Evolutionary conservation across 2,888 invertebrate species (phyloP).

Genomic region (Sympetrum striolatum): DNA sequence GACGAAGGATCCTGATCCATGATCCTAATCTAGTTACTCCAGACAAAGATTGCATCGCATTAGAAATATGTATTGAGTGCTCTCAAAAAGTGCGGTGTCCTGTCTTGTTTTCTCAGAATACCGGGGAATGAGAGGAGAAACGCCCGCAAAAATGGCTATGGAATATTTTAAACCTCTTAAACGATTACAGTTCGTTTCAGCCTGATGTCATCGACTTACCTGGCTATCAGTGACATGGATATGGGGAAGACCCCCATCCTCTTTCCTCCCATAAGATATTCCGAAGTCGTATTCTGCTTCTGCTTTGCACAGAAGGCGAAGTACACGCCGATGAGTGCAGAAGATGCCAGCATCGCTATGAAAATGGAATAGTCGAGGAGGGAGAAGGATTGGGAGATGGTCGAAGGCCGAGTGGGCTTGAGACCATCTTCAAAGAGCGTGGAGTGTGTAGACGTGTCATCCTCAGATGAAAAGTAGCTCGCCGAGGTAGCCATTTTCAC

Average conservation of each 20-base stretch:
- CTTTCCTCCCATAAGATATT: conserved; percentile 41
- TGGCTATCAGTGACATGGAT: conserved; percentile 42
- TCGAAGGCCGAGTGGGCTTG: not conserved
- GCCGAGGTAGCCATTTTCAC: too few species aligned
- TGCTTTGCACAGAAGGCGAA: conserved; percentile 36
- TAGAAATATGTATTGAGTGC: too few species aligned
- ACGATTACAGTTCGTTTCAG: too few species aligned
- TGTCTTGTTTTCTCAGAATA: too few species aligned
- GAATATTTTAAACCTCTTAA: too few species aligned
- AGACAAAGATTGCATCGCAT: too few species aligned
- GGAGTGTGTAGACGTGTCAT: not conserved
- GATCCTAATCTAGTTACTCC: too few species aligned
- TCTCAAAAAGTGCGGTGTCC: too few species aligned
- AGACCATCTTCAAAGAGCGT: not conserved
- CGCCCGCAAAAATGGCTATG: too few species aligned
- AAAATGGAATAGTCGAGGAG: conserved; percentile 11
- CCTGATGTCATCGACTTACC: not conserved
- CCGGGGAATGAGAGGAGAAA: too few species aligned
- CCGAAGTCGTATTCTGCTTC: conserved; percentile 28
- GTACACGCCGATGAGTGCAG: conserved; percentile 32
- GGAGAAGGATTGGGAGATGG: not conserved
- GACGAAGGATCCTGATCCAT: too few species aligned
- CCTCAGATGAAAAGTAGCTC: too few species aligned
- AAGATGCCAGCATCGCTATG: conserved; percentile 36
- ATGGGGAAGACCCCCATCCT: conserved; percentile 36